Evolutionary conservation across 2,113 vertebrate species (phyloP).

Genomic region (Mystacornis crossleyi): DNA sequence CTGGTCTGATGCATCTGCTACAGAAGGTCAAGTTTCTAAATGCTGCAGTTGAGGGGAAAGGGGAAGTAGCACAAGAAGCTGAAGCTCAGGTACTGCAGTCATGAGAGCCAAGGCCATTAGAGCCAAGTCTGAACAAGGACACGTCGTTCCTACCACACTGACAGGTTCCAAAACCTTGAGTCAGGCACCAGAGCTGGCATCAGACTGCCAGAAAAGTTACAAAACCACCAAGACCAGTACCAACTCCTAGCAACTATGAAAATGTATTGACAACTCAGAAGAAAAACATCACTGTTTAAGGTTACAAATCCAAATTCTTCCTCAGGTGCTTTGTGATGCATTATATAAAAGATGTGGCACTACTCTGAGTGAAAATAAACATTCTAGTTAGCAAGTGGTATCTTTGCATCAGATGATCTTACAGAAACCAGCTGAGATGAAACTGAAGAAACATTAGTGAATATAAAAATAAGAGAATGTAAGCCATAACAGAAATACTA

Average conservation of each 20-base stretch:
- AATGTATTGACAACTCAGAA: not conserved
- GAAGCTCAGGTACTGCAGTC: not conserved
- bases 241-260: not conserved
- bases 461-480: not conserved
- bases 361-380: not conserved
- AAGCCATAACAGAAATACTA: constrained; percentile 1
- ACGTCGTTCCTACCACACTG: not conserved
- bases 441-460: not conserved
- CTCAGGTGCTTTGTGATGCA: not conserved
- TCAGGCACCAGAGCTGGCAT: not conserved
- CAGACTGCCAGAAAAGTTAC: not conserved
- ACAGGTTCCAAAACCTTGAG: not conserved
- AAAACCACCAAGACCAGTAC: not conserved
- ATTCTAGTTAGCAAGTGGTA: not conserved
- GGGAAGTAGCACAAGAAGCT: not conserved
- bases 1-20: not conserved
- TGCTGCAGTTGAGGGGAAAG: not conserved
- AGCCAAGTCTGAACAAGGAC: not conserved
- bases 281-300: not conserved
- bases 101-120: not conserved
- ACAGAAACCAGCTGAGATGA: not conserved
- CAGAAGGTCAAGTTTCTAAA: not conserved
- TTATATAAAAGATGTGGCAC: not conserved
- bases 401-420: not conserved
- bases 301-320: not conserved